phyloP scores from a whole-genome alignment of 2,888 invertebrate genomes.

The Biston stratarius region DNA sequence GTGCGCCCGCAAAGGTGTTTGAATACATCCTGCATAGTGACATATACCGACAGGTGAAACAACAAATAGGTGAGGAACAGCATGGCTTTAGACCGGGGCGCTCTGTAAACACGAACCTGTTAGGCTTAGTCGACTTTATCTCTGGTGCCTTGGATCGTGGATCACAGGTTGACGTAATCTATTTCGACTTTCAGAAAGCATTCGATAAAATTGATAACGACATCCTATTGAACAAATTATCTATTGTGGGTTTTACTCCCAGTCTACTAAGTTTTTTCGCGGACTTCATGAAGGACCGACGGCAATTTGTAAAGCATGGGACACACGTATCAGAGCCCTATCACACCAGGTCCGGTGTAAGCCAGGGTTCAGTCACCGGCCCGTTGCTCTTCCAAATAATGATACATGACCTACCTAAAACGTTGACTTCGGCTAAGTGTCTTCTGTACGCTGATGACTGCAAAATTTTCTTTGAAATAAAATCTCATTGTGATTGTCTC shows the following conservation, averaged over 20 bases:
- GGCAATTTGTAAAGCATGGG: slow-evolving; percentile 1
- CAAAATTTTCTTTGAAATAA: not conserved
- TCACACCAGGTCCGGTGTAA: slow-evolving; percentile 2
- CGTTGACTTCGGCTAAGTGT: not conserved
- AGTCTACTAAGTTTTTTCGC: not conserved
- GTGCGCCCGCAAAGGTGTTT: not conserved
- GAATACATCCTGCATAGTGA: not conserved
- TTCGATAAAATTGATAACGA: not conserved
- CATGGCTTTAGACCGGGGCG: not conserved
- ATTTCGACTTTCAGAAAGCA: not conserved
- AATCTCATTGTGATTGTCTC: not conserved
- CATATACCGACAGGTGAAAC: not conserved
- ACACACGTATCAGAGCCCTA: not conserved
- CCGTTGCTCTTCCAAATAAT: slow-evolving; percentile 10
- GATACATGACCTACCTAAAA: slow-evolving; percentile 14
- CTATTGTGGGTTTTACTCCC: not conserved
- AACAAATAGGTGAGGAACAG: not conserved
- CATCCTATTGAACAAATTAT: not conserved
- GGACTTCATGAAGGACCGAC: not conserved
- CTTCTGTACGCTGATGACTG: slow-evolving; percentile 19
- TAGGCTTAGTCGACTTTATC: not conserved
- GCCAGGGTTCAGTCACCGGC: slow-evolving; percentile 10
- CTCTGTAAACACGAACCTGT: not conserved
- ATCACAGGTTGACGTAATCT: not conserved
- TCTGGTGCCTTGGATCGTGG: not conserved